Evolutionary conservation across 2,888 invertebrate species (phyloP).

Genomic region (Chorisops tibialis): DNA sequence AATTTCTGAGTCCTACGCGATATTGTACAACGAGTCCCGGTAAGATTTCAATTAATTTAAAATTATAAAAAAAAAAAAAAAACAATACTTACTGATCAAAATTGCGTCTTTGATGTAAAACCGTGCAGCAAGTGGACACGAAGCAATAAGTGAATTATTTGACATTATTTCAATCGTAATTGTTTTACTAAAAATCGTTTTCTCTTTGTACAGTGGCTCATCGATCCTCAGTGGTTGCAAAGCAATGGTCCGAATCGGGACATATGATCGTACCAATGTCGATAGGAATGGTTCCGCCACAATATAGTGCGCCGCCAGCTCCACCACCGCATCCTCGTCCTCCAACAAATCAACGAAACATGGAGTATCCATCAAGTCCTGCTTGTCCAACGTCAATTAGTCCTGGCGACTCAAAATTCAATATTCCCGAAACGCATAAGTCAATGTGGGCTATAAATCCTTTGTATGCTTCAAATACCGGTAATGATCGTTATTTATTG

Average conservation of each 20-base stretch:
- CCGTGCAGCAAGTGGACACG: conserved; percentile 28
- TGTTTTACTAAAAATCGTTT: neutral
- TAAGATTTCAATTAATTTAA: conserved; percentile 3
- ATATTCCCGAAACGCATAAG: conserved; percentile 37
- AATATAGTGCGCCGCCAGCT: conserved; percentile 35
- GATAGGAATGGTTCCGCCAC: conserved; percentile 31
- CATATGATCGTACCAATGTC: conserved; percentile 32
- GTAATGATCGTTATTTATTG: conserved; percentile 51
- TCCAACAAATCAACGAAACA: conserved; percentile 21
- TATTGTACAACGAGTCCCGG: conserved; percentile 33
- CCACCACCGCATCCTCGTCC: conserved; percentile 26
- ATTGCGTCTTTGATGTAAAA: neutral
- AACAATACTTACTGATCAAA: neutral
- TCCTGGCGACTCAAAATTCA: conserved; percentile 31
- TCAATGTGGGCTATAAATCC: conserved; percentile 38
- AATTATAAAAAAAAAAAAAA: no score
- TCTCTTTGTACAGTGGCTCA: conserved; percentile 30
- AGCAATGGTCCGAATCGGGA: conserved; percentile 28
- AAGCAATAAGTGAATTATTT: conserved; percentile 28
- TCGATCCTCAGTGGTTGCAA: conserved; percentile 30
- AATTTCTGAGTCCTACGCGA: conserved; percentile 34
- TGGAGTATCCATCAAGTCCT: conserved; percentile 29
- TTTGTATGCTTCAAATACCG: conserved; percentile 63
- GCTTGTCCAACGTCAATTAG: conserved; percentile 27
- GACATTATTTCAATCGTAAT: neutral